Evolutionary conservation across 2,797 vertebrate species (phyloP), one percentile per base, ranked within the genome.

Genomic region (Sus cebifrons): DNA sequence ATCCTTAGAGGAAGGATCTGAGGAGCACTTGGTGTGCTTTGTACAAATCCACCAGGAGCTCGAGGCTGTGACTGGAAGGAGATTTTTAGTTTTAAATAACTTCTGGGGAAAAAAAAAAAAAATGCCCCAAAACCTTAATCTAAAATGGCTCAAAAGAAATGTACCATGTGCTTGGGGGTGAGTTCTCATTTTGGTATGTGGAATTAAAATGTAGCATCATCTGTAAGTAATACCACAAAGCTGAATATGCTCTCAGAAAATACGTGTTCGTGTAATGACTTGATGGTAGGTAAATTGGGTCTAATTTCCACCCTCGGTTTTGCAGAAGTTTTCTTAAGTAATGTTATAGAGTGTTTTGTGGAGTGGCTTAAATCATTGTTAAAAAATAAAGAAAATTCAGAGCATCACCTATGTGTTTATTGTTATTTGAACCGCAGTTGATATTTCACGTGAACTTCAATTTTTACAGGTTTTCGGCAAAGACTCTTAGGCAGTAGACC

Each of bases 301-400:
- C 21, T 86, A 20, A 65, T 85, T 75, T 36, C 75, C 5, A 52
- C n/a, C 27, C 14, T 27, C 25, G n/a, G 36, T 20, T 86, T 83
- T 79, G 16, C 5, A n/a, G 32, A 86, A 8, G 14, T 91, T 94
- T 97, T 87, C n/a, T 93, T 67, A 92, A 81, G 56, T 54, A 78
- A 75, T 75, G 65, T 77, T 83, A 5, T 62, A 86, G 77, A 83
- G 70, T 2, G 8, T 86, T 95, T 82, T 95, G 77, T 94, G 85
- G 82, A 84, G 25, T 97, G 23, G 32, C 92, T 92, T 90, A 71
- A 95, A n/a, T 85, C 91, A 75, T 82, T 91, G 49, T 64, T 89
- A 78, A 85, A 87, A 96, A 97, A 97, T 97, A 97, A 98, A 98
- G 17, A 89, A 70, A 62, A 21, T 65, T 56, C 3, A 85, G 40